These are phyloP conservation scores for Protobothrops flavoviridis DNA, from an alignment of 2,113 vertebrate genomes.

Conservation along the genomic window DNA sequence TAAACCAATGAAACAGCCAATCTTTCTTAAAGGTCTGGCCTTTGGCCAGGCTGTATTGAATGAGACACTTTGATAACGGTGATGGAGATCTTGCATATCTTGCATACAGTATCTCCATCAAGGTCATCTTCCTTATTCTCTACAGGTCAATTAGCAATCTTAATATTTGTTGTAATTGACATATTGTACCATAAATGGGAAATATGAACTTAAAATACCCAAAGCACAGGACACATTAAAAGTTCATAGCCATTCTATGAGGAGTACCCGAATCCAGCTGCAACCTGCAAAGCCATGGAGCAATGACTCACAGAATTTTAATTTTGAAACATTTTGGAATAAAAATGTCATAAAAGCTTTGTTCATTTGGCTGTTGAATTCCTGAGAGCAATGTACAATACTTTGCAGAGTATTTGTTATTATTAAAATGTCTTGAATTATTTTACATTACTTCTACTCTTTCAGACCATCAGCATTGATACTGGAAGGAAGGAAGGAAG, in stretches of 20 bases:
- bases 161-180: neutral
- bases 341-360: slow-evolving; percentile 33
- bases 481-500: neutral
- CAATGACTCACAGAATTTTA: slow-evolving; percentile 42
- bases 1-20: neutral
- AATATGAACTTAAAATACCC: neutral
- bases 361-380: slow-evolving; percentile 28
- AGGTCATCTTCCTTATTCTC: neutral
- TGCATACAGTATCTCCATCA: neutral
- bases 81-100: neutral
- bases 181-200: neutral
- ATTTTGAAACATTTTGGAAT: slow-evolving; percentile 44
- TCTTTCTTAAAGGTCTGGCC: neutral
- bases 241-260: slow-evolving; percentile 9
- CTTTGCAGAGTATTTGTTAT: neutral
- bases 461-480: slow-evolving; percentile 46
- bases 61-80: neutral
- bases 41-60: neutral
- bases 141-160: neutral
- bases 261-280: slow-evolving; percentile 21
- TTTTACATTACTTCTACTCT: slow-evolving; percentile 40
- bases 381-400: slow-evolving; percentile 35
- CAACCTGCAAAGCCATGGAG: neutral
- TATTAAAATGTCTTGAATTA: neutral
- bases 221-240: neutral